These are phyloP conservation scores for Pelodiscus sinensis DNA, from an alignment of 2,113 vertebrate genomes.

Conservation along the genomic window DNA sequence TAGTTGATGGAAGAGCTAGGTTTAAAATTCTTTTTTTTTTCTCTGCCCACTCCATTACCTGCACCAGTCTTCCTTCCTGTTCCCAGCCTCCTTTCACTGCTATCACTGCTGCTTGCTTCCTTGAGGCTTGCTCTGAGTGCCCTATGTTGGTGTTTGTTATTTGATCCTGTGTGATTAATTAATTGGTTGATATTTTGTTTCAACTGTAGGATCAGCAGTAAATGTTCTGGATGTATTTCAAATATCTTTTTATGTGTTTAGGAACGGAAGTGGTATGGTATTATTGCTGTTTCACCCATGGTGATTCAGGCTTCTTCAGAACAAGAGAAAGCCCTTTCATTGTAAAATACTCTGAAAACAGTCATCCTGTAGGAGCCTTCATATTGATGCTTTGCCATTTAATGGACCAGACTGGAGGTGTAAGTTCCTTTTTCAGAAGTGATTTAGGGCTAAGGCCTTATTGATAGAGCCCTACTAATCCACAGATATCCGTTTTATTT, in stretches of 20 bases:
- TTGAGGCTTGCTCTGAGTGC: not conserved
- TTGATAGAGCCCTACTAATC: not conserved
- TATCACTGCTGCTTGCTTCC: no score
- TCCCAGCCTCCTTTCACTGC: fast-evolving
- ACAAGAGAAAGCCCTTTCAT: not conserved
- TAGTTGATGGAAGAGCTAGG: not conserved
- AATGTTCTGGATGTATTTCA: not conserved
- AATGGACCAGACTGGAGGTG: not conserved
- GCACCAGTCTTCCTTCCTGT: not conserved
- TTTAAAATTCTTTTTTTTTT: not conserved
- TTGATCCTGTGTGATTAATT: not conserved
- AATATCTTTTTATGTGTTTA: not conserved
- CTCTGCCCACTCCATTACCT: not conserved
- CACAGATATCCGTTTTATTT: no score
- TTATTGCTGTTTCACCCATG: not conserved
- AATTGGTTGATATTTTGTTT: not conserved
- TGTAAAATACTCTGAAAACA: not conserved
- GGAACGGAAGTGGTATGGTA: not conserved
- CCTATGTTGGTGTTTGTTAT: no score
- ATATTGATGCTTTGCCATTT: not conserved
- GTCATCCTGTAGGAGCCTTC: not conserved
- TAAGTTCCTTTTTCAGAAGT: not conserved
- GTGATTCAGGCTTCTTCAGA: not conserved
- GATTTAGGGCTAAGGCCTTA: fast-evolving
- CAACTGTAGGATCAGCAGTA: fast-evolving